Evolutionary conservation across 1,140 invertebrate species (phyloP).

Genomic region (Orchestia grillus): DNA sequence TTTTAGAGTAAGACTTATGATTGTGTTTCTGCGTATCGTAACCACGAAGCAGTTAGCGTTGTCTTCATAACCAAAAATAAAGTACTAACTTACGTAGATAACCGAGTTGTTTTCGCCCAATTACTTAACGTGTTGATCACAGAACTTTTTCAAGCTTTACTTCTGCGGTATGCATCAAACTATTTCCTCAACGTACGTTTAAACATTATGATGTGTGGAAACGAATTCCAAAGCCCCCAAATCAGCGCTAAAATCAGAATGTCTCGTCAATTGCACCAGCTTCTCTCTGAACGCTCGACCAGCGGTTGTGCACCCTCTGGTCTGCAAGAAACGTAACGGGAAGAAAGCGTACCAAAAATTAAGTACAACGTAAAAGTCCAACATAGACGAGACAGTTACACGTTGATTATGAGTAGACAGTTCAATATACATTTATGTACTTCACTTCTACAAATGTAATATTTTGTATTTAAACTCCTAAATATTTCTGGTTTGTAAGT

Average conservation of each 20-base stretch:
- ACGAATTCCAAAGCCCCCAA: neutral
- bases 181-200: neutral
- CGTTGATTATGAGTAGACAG: too few species aligned
- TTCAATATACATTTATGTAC: neutral
- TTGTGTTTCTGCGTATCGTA: neutral
- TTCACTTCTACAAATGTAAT: neutral
- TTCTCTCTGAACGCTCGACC: neutral
- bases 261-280: neutral
- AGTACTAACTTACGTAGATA: neutral
- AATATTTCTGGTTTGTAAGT: neutral
- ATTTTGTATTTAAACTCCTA: neutral
- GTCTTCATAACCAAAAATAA: neutral
- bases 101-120: neutral
- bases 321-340: neutral
- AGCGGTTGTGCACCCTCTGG: neutral
- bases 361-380: neutral
- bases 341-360: neutral
- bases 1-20: neutral
- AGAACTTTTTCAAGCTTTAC: neutral
- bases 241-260: neutral
- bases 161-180: neutral
- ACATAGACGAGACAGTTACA: neutral
- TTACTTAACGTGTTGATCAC: neutral
- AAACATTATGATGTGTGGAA: neutral
- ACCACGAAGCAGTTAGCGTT: neutral